Evolutionary conservation across 2,888 invertebrate species (phyloP), one percentile per base, ranked within the genome.

Genomic region (Scaptomyza caliginosa): DNA sequence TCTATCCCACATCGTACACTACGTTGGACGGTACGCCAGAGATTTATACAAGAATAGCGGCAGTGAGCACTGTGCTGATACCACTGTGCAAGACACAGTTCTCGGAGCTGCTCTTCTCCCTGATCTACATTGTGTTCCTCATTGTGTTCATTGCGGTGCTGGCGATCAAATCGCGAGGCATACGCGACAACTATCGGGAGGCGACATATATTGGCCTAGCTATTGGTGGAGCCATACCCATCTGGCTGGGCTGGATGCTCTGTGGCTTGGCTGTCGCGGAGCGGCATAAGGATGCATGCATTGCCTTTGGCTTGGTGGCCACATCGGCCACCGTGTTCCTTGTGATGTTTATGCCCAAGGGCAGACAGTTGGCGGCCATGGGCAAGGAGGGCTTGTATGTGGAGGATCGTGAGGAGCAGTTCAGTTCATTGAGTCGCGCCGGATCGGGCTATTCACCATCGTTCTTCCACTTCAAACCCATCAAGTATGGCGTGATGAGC

Each of bases 271-370:
- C 95, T 52, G 94, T 95, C 45, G 93, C 94, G 62, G 96, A 96
- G 88, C 93, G 95, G 71, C 96, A 96, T 89, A 94, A 95, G 77
- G 96, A 97, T 91, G 97, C 97, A 11, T 97, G 97, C 92, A 93
- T 98, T 54, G 98, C 97, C 19, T 97, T 96, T 84, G 98, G 98
- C 0, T 93, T 98, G 75, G 94, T 97, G 43, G 94, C 96, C 55
- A 97, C 96, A 13, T 95, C 97, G 70, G 94, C 95, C 10, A 94
- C 97, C 42, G 95, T 97, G 51, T 97, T 98, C 92, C 94, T 97
- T 80, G 95, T 97, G 58, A 98, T 98, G 98, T 98, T 98, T 91
- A 95, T 97, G 92, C 96, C 98, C 28, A 98, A 96, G 92, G 97
- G 98, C 26, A 93, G 98, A 36, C 97, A 98, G 87, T 92, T 98